Conservation (phyloP, 2,888 invertebrate species). For the Allophyes oxyacanthae region DNA sequence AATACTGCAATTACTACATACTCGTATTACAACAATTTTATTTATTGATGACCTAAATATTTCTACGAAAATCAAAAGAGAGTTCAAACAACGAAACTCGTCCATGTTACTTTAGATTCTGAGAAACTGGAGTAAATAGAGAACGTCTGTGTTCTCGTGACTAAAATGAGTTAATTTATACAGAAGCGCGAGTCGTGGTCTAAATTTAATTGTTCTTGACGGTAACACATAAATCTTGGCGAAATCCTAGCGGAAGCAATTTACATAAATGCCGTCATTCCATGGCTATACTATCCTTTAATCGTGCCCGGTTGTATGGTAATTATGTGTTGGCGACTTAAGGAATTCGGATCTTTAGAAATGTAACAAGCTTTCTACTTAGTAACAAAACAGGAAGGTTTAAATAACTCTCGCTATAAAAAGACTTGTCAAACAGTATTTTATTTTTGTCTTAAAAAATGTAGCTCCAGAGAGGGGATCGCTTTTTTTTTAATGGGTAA, state of each 20-base stretch:
- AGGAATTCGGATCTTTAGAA: slow-evolving; percentile 48
- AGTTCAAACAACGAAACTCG: neutral
- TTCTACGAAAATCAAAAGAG: no score
- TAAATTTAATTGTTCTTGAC: slow-evolving; percentile 87
- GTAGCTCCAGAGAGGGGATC: no score
- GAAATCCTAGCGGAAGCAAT: slow-evolving; percentile 84
- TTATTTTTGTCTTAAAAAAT: neutral
- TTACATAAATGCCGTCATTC: slow-evolving; percentile 83
- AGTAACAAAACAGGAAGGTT: slow-evolving; percentile 17
- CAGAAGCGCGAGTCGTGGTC: slow-evolving; percentile 75
- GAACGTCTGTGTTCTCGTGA: slow-evolving; percentile 49
- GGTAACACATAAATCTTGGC: slow-evolving; percentile 81
- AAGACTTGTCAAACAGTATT: neutral
- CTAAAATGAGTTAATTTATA: slow-evolving; percentile 79
- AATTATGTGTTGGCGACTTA: slow-evolving; percentile 50
- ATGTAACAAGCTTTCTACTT: slow-evolving; percentile 37
- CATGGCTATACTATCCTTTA: slow-evolving; percentile 75
- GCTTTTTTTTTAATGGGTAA: no score
- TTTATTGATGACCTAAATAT: no score
- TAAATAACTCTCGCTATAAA: slow-evolving; percentile 11
- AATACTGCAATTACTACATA: no score
- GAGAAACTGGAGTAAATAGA: slow-evolving; percentile 36
- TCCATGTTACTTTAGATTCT: slow-evolving; percentile 14
- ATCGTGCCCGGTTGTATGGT: slow-evolving; percentile 65
- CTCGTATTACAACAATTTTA: no score